These are phyloP conservation scores for Conops quadrifasciatus DNA, from an alignment of 2,888 invertebrate genomes.

Conservation along the genomic window DNA sequence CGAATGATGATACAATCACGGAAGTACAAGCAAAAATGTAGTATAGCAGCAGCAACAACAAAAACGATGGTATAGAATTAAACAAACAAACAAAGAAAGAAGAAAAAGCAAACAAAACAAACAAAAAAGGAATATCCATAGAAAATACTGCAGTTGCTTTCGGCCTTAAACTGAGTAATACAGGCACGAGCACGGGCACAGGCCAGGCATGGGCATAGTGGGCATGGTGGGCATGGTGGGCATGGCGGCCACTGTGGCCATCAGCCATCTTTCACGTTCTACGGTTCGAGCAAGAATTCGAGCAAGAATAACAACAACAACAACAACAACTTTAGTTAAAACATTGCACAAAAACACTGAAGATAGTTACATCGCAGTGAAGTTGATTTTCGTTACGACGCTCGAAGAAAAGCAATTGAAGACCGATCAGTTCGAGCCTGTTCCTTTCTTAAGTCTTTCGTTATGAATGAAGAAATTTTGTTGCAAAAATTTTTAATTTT, in stretches of 20 bases:
- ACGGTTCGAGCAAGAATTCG: too few species aligned
- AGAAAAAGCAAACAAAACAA: not conserved
- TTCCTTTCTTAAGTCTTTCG: conserved; percentile 14
- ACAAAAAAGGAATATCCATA: not conserved
- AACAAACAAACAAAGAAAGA: conserved; percentile 2
- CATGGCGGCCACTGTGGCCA: too few species aligned
- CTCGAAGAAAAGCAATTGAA: not conserved
- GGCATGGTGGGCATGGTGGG: too few species aligned
- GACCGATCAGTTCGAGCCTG: not conserved
- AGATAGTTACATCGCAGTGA: not conserved
- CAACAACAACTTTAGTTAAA: not conserved
- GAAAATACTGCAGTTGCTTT: not conserved
- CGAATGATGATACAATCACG: conserved; percentile 24
- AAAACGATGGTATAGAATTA: conserved; percentile 5
- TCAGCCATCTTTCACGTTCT: too few species aligned
- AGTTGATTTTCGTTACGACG: not conserved
- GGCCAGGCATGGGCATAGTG: too few species aligned
- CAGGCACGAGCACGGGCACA: not conserved
- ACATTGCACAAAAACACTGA: not conserved
- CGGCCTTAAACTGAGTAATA: not conserved
- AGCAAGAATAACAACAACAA: not conserved
- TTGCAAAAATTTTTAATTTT: not conserved
- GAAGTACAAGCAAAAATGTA: conserved; percentile 25
- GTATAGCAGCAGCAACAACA: not conserved
- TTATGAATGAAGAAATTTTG: not conserved